phyloP scores from a whole-genome alignment of 2,113 vertebrate species.

The Hirundichthys speculiger region DNA sequence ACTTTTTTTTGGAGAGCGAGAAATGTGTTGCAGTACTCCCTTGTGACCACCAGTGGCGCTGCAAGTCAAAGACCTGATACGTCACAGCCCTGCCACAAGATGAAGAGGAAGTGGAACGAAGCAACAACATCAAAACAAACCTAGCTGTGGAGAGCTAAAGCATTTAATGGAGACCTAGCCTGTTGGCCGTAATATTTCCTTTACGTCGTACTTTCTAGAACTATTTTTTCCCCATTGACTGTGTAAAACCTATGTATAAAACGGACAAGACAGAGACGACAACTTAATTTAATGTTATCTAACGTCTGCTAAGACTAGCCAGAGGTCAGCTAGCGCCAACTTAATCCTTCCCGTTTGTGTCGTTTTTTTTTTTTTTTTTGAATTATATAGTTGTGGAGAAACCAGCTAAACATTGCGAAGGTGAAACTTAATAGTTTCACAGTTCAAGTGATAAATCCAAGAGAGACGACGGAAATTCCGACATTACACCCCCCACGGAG shows the following conservation, averaged over 20 bases:
- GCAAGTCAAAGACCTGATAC: background rate
- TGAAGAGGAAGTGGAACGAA: constrained; percentile 3
- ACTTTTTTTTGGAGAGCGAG: too few relatives aligned
- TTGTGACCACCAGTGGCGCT: constrained; percentile 42
- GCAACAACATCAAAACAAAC: constrained; percentile 60
- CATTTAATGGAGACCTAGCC: background rate
- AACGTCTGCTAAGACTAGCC: constrained; percentile 39
- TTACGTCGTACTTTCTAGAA: background rate
- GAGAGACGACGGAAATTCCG: background rate
- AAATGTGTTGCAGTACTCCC: background rate
- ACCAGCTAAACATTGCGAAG: rapidly evolving
- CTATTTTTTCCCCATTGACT: background rate
- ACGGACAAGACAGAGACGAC: background rate
- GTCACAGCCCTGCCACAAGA: too few relatives aligned
- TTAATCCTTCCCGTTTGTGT: constrained; percentile 46
- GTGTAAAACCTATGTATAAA: background rate
- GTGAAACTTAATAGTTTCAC: background rate
- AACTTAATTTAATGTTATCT: constrained; percentile 14
- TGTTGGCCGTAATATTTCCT: background rate
- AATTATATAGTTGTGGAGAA: background rate
- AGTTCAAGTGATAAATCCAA: constrained; percentile 4
- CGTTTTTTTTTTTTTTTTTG: background rate
- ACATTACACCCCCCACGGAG: background rate
- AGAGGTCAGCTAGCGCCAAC: constrained; percentile 25
- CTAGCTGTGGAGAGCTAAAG: constrained; percentile 17